Base-by-base conservation (phyloP, 2,113 vertebrate genomes). In the Pyrgilauda ruficollis region DNA sequence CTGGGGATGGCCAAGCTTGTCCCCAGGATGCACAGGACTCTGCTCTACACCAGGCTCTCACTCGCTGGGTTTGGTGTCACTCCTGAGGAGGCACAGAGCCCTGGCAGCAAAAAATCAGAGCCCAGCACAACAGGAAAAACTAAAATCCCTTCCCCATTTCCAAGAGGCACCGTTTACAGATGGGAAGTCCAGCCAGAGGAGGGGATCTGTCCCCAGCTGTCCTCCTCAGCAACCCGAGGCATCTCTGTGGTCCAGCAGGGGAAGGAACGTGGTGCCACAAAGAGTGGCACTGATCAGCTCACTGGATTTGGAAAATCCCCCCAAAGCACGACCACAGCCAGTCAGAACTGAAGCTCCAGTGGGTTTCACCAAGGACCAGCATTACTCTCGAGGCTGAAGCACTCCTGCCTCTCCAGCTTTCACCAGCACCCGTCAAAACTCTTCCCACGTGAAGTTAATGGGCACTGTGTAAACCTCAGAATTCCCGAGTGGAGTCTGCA, bases 241-340 rank as follows among this genome's bases (percentile, higher is more conserved):
- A 6, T 1, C 59, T n/a, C 23, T 3, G 3, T 11, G 43, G 31
- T 3, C 33, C 52, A 82, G 10, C 0, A 37, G 30, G 28, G 43
- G 21, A 61, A 63, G 41, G 59, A 77, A 37, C 1, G 19, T 5
- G 18, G 47, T 17, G 63, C 78, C 82, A 56, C 61, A 78, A 11
- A 69, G 63, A 22, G 53, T 64, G 62, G 27, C 86, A 84, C 47
- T 10, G 30, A 73, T 11, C 58, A 61, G 18, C 39, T 28, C 82
- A 55, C 23, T 10, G 58, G 39, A 30, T 11, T 35, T 3, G 26
- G 64, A 53, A 50, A 67, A 37, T 12, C 9, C 9, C 63, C 84
- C 76, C 58, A 63, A 61, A 92, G 53, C 9, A 23, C 0, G 0
- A 66, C 7, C 49, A 64, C 11, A 69, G 39, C 26, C 26, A 76